A percentile compares a stretch with the other conserved stretches of the same genome.
phyloP scores from a whole-genome alignment of 2,797 vertebrate species.

The Rhinichthys osculus region DNA sequence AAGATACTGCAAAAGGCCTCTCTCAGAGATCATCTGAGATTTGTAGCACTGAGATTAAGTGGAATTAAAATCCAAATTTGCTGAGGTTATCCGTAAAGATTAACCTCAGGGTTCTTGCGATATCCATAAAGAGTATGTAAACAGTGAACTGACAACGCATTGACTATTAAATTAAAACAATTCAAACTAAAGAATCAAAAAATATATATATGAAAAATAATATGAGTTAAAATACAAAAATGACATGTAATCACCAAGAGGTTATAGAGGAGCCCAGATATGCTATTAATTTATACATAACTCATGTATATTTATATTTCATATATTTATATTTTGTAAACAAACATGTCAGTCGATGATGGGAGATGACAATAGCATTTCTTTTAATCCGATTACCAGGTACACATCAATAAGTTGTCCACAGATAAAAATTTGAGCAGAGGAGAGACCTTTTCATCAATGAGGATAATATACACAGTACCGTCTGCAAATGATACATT shows the following conservation, averaged over 20 bases:
- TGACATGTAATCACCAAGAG: slow-evolving; percentile 56
- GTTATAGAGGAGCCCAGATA: slow-evolving; percentile 69
- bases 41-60: neutral
- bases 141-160: slow-evolving; percentile 49
- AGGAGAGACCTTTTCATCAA: slow-evolving; percentile 79
- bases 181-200: slow-evolving; percentile 68
- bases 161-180: slow-evolving; percentile 72
- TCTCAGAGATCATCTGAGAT: slow-evolving; percentile 18
- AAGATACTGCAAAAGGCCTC: slow-evolving; percentile 38
- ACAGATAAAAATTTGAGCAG: slow-evolving; percentile 84
- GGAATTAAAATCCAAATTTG: neutral
- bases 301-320: slow-evolving; percentile 74
- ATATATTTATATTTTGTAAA: slow-evolving; percentile 61
- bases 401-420: slow-evolving; percentile 83
- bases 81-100: neutral
- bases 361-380: slow-evolving; percentile 77
- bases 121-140: slow-evolving; percentile 12
- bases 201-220: slow-evolving; percentile 74
- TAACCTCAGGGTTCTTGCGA: neutral
- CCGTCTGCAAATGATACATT: slow-evolving; percentile 85
- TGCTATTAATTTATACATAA: slow-evolving; percentile 67
- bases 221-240: slow-evolving; percentile 58
- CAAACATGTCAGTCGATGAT: slow-evolving; percentile 67
- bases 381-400: slow-evolving; percentile 77
- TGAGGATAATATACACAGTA: slow-evolving; percentile 88